A percentile compares a stretch with the other conserved stretches of the same genome.
Conservation (phyloP, 2,113 vertebrate species). For the Coryphaenoides rupestris region DNA sequence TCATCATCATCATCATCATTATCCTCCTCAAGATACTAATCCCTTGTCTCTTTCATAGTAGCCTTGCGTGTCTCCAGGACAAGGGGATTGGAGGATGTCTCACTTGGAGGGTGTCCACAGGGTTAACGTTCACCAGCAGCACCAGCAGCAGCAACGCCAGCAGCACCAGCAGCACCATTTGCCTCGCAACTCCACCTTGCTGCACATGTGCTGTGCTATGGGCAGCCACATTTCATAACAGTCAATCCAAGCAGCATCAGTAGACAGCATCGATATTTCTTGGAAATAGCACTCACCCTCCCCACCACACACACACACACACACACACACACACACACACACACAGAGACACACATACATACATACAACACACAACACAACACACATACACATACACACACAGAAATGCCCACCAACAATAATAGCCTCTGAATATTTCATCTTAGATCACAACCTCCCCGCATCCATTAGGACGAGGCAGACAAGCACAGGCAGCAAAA, state of each 20-base stretch:
- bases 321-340: conserved; percentile 29
- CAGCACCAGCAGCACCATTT: conserved; percentile 25
- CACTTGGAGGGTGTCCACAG: too few relatives aligned
- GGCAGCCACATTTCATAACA: conserved; percentile 63
- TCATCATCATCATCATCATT: too few relatives aligned
- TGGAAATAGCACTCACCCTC: conserved; percentile 36
- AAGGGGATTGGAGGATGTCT: too few relatives aligned
- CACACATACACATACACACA: conserved; percentile 15
- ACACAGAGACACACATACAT: background rate
- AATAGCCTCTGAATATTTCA: conserved; percentile 47
- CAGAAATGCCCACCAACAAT: conserved; percentile 41
- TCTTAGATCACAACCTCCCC: conserved; percentile 37
- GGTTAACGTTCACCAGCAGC: conserved; percentile 25
- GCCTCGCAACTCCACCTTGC: conserved; percentile 36
- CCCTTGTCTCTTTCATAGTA: too few relatives aligned
- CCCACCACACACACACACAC: conserved; percentile 27
- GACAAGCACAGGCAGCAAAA: conserved; percentile 14
- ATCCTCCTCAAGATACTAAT: too few relatives aligned
- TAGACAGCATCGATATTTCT: conserved; percentile 31
- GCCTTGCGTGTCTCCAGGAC: too few relatives aligned
- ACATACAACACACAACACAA: too few relatives aligned
- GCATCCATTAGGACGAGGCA: conserved; percentile 50
- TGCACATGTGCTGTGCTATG: conserved; percentile 62
- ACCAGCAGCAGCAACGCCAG: too few relatives aligned
- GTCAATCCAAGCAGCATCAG: conserved; percentile 39